A percentile compares a stretch with the other conserved stretches of the same genome.
These are phyloP conservation scores for Agrochola lota DNA, from an alignment of 2,888 invertebrate species.

Conservation along the genomic window DNA sequence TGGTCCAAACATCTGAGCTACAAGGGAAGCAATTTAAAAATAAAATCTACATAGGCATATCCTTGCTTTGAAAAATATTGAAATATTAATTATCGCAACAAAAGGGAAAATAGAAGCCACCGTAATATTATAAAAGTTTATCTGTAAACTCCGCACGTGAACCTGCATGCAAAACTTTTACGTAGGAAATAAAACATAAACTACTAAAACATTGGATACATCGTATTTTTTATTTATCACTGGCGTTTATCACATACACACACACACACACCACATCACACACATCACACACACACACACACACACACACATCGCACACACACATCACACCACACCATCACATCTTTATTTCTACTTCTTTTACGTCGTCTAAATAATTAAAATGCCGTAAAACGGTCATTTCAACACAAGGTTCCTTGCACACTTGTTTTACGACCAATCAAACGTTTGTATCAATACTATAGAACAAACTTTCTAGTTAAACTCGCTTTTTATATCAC, in stretches of 20 bases:
- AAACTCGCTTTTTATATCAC: conserved; percentile 11
- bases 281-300: no score
- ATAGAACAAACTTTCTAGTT: conserved; percentile 13
- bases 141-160: conserved; percentile 9
- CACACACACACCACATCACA: no score
- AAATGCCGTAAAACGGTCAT: conserved; percentile 53
- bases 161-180: conserved; percentile 23
- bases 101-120: not conserved
- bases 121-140: conserved; percentile 20
- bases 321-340: no score
- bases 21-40: conserved; percentile 5
- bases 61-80: not conserved
- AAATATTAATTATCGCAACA: not conserved
- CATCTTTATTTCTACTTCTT: conserved; percentile 67
- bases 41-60: not conserved
- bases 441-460: conserved; percentile 16
- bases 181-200: conserved; percentile 27
- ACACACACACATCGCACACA: no score
- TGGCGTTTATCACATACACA: conserved; percentile 65
- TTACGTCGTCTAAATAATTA: conserved; percentile 58
- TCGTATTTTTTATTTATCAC: conserved; percentile 62
- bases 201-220: conserved; percentile 51
- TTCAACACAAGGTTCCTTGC: conserved; percentile 38
- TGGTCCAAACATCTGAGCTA: conserved; percentile 19
- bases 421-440: conserved; percentile 50